Percentiles rank a stretch among this genome's conserved stretches.
phyloP scores from a whole-genome alignment of 1,140 invertebrate species.

The Augochlora pura region DNA sequence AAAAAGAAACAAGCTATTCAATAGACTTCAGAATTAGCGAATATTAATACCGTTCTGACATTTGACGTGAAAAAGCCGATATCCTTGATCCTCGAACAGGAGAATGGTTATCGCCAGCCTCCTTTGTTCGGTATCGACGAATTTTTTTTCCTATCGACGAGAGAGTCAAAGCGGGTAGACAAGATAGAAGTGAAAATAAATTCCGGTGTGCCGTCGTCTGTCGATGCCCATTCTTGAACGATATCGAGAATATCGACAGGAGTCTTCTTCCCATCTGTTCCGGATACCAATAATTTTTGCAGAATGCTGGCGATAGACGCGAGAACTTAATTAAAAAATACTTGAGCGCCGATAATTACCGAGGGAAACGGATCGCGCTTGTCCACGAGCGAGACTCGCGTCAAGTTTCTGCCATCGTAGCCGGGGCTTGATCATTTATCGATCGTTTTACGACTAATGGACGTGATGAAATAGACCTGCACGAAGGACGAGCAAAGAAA shows the following conservation, averaged over 20 bases:
- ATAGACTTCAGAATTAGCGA: too few species aligned
- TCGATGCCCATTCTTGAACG: constrained; percentile 35
- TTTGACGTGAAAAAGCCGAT: too few species aligned
- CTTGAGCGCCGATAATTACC: constrained; percentile 28
- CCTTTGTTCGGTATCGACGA: not conserved
- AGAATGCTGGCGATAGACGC: constrained; percentile 34
- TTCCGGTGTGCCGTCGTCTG: constrained; percentile 47
- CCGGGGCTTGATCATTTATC: not conserved
- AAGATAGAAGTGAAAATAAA: constrained; percentile 20
- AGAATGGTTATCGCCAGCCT: too few species aligned
- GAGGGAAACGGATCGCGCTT: not conserved
- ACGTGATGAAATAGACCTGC: too few species aligned
- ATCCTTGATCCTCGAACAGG: too few species aligned
- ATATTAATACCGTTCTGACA: too few species aligned
- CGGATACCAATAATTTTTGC: constrained; percentile 50
- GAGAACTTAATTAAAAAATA: constrained; percentile 66
- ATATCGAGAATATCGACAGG: constrained; percentile 60
- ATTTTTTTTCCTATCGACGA: not conserved
- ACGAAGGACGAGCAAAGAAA: not conserved
- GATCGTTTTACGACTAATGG: not conserved
- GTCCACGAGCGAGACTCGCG: not conserved
- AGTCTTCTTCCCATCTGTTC: constrained; percentile 31
- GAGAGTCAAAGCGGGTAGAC: not conserved
- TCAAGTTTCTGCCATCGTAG: constrained; percentile 29
- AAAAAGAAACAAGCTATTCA: too few species aligned